Evolutionary conservation across 1,140 invertebrate genomes (phyloP).

Genomic region (Brachystomella parvula): DNA sequence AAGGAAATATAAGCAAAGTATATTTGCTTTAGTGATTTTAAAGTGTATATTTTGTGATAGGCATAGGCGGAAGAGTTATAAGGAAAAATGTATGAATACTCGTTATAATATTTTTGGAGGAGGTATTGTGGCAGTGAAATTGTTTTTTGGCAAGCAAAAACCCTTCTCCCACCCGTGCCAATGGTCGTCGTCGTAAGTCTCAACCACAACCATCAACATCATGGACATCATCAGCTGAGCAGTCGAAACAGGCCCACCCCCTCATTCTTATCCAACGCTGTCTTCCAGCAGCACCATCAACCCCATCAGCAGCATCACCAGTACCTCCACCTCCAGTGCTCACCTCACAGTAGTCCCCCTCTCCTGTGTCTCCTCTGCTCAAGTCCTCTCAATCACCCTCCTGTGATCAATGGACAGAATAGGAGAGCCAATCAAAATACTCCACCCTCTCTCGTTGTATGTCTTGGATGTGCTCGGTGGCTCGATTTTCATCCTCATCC

Average conservation of each 20-base stretch:
- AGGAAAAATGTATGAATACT: too few species aligned
- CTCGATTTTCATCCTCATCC: constrained; percentile 23
- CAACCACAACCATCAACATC: constrained; percentile 22
- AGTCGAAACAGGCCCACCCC: constrained; percentile 13
- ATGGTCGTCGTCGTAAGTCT: constrained; percentile 35
- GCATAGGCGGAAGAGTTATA: too few species aligned
- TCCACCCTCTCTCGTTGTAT: constrained; percentile 24
- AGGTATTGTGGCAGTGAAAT: neutral
- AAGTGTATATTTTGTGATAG: too few species aligned
- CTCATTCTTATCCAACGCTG: neutral
- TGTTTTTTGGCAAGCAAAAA: neutral
- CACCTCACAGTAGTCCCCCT: constrained; percentile 12
- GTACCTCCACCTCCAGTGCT: constrained; percentile 1
- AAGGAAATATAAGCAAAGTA: too few species aligned
- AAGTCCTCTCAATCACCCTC: constrained; percentile 23
- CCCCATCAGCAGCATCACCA: constrained; percentile 4
- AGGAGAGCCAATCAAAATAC: constrained; percentile 11
- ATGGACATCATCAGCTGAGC: constrained; percentile 7
- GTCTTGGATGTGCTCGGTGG: constrained; percentile 33
- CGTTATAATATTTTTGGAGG: too few species aligned
- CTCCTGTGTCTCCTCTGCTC: constrained; percentile 35
- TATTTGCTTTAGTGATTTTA: too few species aligned
- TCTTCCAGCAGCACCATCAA: neutral
- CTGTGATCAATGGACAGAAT: neutral
- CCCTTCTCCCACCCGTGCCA: constrained; percentile 17